Conservation (phyloP, 2,113 vertebrate species). For the Dunckerocampus dactyliophorus region DNA sequence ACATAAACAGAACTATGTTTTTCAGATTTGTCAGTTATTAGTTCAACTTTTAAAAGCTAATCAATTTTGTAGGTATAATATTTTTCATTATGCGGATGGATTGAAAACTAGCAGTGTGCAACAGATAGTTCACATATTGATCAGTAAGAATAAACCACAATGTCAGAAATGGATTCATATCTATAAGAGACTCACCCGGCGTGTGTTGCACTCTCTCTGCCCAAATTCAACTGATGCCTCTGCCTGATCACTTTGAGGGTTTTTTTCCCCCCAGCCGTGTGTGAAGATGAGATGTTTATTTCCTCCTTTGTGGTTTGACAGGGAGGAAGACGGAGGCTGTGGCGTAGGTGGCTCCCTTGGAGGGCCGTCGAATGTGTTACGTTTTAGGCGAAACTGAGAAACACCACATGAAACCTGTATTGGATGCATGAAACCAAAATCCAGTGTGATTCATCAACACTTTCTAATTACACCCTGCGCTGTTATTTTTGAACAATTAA, state of each 20-base stretch:
- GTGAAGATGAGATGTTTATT: conserved; percentile 16
- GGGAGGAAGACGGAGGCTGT: conserved; percentile 18
- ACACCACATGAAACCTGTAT: background rate
- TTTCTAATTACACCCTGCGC: background rate
- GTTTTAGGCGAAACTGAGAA: conserved; percentile 1
- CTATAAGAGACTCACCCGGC: conserved; percentile 47
- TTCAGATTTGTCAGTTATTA: no score
- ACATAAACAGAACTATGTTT: no score
- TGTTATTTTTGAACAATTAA: no score
- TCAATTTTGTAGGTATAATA: no score
- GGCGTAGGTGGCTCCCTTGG: conserved; percentile 22
- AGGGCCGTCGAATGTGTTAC: background rate
- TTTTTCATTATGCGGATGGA: no score
- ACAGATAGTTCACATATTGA: no score
- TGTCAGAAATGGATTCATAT: background rate
- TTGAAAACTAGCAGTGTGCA: no score
- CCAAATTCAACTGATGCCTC: conserved; percentile 33
- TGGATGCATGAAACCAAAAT: conserved; percentile 6
- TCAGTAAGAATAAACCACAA: no score
- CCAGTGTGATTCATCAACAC: background rate
- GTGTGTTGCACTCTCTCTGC: conserved; percentile 45
- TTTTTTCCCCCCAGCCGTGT: conserved; percentile 40
- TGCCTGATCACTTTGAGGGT: conserved; percentile 32
- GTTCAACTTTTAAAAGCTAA: no score
- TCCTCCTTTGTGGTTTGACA: conserved; percentile 31